Evolutionary conservation across 2,113 vertebrate genomes (phyloP).

Genomic region (Lasiurus borealis): DNA sequence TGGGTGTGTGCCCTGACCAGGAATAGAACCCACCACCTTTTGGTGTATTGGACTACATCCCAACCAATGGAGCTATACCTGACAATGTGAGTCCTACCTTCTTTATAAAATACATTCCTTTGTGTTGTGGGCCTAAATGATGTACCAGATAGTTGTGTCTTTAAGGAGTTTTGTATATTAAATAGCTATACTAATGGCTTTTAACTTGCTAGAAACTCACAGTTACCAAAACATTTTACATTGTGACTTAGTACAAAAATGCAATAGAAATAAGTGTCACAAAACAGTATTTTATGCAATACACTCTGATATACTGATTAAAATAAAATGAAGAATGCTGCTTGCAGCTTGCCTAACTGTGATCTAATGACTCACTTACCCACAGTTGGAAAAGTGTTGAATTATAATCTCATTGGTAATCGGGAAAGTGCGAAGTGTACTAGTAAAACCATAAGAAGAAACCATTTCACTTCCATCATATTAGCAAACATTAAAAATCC

Average conservation of each 20-base stretch:
- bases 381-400: background rate
- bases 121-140: background rate
- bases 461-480: constrained; percentile 12
- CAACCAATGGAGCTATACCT: background rate
- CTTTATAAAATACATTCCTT: constrained; percentile 25
- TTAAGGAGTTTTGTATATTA: constrained; percentile 39
- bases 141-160: background rate
- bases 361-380: background rate
- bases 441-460: constrained; percentile 41
- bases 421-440: constrained; percentile 11
- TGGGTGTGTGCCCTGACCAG: background rate
- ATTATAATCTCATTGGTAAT: background rate
- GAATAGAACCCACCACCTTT: background rate
- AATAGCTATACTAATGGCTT: background rate
- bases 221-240: constrained; percentile 49
- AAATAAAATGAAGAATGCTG: background rate
- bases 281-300: constrained; percentile 26
- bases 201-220: constrained; percentile 3
- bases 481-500: constrained; percentile 26
- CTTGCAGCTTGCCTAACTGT: background rate
- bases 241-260: background rate
- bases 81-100: background rate
- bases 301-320: background rate
- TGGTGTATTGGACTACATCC: background rate
- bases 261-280: background rate